Base-by-base conservation (phyloP, 2,888 invertebrate species). In the Galeopsomyia nigrocyanea region DNA sequence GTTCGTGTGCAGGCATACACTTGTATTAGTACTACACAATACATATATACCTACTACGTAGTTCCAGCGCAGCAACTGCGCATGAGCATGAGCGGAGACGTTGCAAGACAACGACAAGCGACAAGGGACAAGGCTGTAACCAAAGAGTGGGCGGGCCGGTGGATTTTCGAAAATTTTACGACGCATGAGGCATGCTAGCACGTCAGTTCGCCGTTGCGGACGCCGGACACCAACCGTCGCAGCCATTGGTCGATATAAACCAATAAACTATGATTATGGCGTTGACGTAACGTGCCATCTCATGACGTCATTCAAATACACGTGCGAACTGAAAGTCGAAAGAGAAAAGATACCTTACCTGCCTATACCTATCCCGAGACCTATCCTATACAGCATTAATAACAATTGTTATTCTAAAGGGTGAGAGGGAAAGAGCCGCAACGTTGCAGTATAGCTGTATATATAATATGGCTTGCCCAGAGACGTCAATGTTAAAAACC, bases 151-250 rank as follows among this genome's bases (percentile, higher is more conserved):
- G 1, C 10, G 39, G 39, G 39, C 39, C 10, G 7, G 7, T 39
- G 80, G 82, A 84, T 84, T 85, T 86, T 85, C 85, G 84, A 86
- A 85, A 85, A 86, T 83, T 17, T 26, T 83, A 83, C 82, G 85
- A 84, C 82, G 84, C 85, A 86, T 26, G 26, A 26, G 26, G 26
- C 5, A 26, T 26, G 26, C 85, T 86, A 86, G 83, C 78, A 83
- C 75, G 74, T 71, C 74, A 76, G 78, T 79, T 78, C 79, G 79
- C 80, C 79, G 81, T 80, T 82, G 82, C 81, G 78, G 79, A 83
- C 39, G 5, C 46, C 22, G 51, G 17, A 49, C 17, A n/a, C 3
- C 39, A 26, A 19, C n/a, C 46, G 2, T 9, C 17, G 0, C n/a
- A 19, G 7, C 61, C 56, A 61, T 65, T 55, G 21, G 31, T 26